Base-by-base conservation (phyloP, 2,888 invertebrate species). In the Apamea monoglypha region DNA sequence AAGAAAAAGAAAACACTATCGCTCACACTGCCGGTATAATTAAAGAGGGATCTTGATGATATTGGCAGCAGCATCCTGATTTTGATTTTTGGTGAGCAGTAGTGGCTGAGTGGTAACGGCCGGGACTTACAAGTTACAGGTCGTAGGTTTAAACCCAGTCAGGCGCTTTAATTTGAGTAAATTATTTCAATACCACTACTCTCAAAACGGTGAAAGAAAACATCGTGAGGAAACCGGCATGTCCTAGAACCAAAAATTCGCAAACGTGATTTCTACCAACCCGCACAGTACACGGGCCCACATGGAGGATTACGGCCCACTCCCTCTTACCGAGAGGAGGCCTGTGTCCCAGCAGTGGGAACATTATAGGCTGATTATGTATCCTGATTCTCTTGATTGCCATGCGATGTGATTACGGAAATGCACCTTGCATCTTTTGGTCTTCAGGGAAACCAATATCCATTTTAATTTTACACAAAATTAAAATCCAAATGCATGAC, bases 391-490 rank as follows among this genome's bases (percentile, higher is more conserved):
- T 36, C 29, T 21, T n/a, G 10, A 63, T 36, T 25, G 8, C n/a
- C 16, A 18, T 16, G 12, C 40, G 12, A 64, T 32, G 32, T 73
- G 53, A 53, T 53, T 44, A 63, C 6, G 12, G 32, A 44, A 61
- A 61, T 53, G n/a, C 61, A 53, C 25, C 21, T n/a, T 44, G n/a
- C 10, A n/a, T 63, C 3, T 44, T 61, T 81, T 72, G 10, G 32
- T 63, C 44, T 25, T 73, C 10, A 16, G 16, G 10, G 5, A n/a
- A 61, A 81, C 59, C 25, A 40, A 36, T 71, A 78, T 8, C 18
- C 50, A 80, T 50, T 61, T n/a, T 63, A 44, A 68, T 68, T 78
- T 29, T 25, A 77, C 2, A 69, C 47, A 40, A 50, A 40, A 56
- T n/a, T n/a, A 10, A 36, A 29, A 18, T 29, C 16, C 25, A 29